Evolutionary conservation across 2,797 vertebrate species (phyloP), one percentile per base, ranked within the genome.

Genomic region (Crax fasciolata): DNA sequence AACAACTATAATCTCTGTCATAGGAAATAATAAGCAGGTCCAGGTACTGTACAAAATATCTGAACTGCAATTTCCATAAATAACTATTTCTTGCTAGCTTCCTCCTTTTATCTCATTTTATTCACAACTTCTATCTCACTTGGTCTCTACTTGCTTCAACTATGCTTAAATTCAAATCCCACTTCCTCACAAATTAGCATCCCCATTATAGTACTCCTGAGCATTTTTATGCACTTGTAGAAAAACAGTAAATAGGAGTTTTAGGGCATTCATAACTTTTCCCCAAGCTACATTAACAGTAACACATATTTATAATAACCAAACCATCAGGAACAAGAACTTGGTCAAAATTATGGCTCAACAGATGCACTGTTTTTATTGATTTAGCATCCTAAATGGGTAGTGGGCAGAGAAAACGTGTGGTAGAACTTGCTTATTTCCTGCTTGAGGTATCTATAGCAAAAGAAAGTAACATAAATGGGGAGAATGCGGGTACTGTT

Each of bases 21-120:
- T 10, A 79, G 55, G 58, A 94, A 91, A 93, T 80, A 89, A 89
- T 57, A 83, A 84, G 32, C 28, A 84, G 24, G 73, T 75, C 30
- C 39, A 73, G 35, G 13, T 90, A 70, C 27, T 55, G 19, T 48
- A 75, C 35, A 83, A 84, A 58, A 91, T 3, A 85, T 10, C n/a
- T 59, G 35, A 20, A 73, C 2, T 13, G 70, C 13, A 78, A 84
- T 70, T 92, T 90, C 21, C 27, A 65, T 68, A 93, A 95, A 32
- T 79, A 95, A 94, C 88, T 94, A 21, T 57, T 85, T 77, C 30
- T 79, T 78, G 17, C 46, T 46, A 82, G 41, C 6, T 70, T 35
- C 3, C 65, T 65, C 75, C 28, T 86, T 87, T 43, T 43, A 59
- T 72, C 19, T 57, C 13, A 43, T 58, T 28, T 88, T 28, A 51